These are phyloP conservation scores for Mamestra configurata DNA, from an alignment of 1,140 invertebrate genomes.

Conservation along the genomic window DNA sequence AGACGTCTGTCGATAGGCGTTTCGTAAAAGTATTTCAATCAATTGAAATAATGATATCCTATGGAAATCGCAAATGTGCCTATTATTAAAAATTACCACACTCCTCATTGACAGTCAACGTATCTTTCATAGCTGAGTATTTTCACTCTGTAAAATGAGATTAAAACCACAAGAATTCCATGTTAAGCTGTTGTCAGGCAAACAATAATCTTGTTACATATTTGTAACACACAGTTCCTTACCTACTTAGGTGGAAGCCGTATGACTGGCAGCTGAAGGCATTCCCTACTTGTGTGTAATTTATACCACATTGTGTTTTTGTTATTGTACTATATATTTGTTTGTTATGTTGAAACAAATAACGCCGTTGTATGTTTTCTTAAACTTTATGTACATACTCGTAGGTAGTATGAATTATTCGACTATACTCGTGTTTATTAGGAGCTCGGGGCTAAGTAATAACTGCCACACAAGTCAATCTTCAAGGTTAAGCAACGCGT, in stretches of 20 bases:
- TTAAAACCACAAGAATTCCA: neutral
- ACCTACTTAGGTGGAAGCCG: slow-evolving; percentile 5
- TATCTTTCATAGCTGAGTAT: too few species aligned
- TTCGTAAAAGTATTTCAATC: too few species aligned
- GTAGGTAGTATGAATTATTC: neutral
- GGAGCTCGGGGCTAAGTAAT: too few species aligned
- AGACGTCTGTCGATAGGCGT: too few species aligned
- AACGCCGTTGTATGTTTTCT: neutral
- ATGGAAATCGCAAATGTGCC: too few species aligned
- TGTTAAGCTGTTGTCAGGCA: neutral
- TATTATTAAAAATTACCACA: too few species aligned
- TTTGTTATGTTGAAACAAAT: slow-evolving; percentile 5
- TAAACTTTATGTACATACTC: neutral
- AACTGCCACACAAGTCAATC: too few species aligned
- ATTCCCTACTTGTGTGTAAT: neutral
- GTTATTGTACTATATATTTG: neutral
- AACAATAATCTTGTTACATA: neutral
- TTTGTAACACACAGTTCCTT: too few species aligned
- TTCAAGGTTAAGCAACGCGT: too few species aligned
- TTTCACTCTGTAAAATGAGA: neutral
- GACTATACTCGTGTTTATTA: too few species aligned
- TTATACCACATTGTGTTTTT: neutral
- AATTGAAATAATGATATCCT: too few species aligned
- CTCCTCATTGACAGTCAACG: too few species aligned
- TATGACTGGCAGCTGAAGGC: neutral